These are phyloP conservation scores for Mastomys natalensis DNA, from an alignment of 2,113 vertebrate species.

Conservation along the genomic window DNA sequence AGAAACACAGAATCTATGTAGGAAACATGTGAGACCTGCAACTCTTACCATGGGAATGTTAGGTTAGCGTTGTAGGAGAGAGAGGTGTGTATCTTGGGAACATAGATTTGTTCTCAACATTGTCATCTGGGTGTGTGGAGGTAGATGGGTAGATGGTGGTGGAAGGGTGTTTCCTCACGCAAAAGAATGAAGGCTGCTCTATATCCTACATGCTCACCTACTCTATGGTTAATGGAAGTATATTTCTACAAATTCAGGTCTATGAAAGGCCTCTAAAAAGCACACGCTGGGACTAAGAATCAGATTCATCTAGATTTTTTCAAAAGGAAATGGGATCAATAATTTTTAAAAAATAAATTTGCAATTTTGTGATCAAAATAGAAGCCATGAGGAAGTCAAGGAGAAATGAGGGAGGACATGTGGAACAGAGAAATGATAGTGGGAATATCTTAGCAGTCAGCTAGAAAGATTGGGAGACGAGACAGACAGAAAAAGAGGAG, in stretches of 20 bases:
- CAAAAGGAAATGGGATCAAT: background rate
- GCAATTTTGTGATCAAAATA: background rate
- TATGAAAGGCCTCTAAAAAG: background rate
- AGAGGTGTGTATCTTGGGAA: background rate
- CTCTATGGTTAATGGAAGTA: background rate
- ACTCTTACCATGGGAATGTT: background rate
- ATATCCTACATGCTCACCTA: background rate
- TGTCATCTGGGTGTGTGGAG: background rate
- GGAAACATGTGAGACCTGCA: background rate
- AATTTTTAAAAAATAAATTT: background rate
- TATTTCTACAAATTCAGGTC: background rate
- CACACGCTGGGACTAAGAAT: background rate
- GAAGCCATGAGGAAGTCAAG: background rate
- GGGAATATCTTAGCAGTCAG: background rate
- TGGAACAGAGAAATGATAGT: background rate
- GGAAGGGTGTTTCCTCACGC: background rate
- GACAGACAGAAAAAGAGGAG: background rate
- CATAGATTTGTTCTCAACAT: background rate
- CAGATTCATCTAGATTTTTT: background rate
- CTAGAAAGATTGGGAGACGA: background rate
- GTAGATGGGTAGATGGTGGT: too few relatives aligned
- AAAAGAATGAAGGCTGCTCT: too few relatives aligned
- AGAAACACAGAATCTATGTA: background rate
- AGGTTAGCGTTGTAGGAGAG: background rate
- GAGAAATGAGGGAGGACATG: background rate